Percentiles rank a stretch among this genome's conserved stretches.
phyloP scores from a whole-genome alignment of 2,113 vertebrate species.

The Synchiropus splendidus region DNA sequence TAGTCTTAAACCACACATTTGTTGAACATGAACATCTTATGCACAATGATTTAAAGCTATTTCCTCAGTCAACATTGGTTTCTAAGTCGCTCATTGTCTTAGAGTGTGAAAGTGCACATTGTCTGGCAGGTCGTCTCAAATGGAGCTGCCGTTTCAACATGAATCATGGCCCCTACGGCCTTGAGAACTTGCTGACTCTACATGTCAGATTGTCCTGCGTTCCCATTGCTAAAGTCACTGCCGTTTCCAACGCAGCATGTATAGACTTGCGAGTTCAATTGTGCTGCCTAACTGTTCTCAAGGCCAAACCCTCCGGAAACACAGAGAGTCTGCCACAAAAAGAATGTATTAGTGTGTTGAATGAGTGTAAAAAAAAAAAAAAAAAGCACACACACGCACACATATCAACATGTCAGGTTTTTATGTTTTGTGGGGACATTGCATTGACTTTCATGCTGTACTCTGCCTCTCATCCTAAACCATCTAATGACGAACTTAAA shows the following conservation, averaged over 20 bases:
- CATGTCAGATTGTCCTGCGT: slow-evolving; percentile 19
- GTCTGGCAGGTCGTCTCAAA: slow-evolving; percentile 5
- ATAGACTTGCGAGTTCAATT: slow-evolving; percentile 28
- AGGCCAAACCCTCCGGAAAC: slow-evolving; percentile 2
- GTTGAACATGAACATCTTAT: no score
- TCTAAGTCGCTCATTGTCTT: slow-evolving; percentile 16
- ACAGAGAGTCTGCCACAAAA: no score
- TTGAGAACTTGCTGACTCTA: slow-evolving; percentile 21
- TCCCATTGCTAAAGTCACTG: slow-evolving; percentile 19
- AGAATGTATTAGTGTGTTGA: no score
- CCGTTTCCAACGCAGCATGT: slow-evolving; percentile 36
- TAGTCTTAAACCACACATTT: no score
- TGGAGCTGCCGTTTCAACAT: slow-evolving; percentile 25
- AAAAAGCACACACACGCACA: no score
- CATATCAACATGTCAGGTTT: no score
- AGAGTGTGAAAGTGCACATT: slow-evolving; percentile 9
- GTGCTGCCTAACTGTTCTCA: slow-evolving; percentile 11
- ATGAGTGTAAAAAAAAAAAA: no score
- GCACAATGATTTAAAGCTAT: no score
- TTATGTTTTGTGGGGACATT: no score
- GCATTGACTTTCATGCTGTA: no score
- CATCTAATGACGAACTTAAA: no score
- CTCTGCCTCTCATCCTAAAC: no score
- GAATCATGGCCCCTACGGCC: slow-evolving; percentile 38
- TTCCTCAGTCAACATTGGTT: not conserved